Evolutionary conservation across 2,113 vertebrate species (phyloP).

Genomic region (Scatophagus argus): DNA sequence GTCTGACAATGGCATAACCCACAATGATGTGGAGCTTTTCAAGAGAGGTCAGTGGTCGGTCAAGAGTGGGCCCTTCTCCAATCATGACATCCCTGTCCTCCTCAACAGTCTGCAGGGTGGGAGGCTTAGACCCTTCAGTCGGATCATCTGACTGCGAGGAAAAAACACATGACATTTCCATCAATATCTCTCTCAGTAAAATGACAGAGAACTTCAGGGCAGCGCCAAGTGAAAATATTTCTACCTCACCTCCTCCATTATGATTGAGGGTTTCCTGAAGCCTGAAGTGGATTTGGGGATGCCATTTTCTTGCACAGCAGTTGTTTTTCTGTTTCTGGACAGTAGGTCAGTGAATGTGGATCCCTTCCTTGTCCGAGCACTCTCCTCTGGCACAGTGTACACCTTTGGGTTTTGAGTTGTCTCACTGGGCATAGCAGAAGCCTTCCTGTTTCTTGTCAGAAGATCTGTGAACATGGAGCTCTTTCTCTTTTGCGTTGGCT

Average conservation of each 20-base stretch:
- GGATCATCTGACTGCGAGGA: constrained; percentile 55
- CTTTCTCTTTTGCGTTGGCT: constrained; percentile 61
- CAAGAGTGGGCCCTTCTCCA: constrained; percentile 82
- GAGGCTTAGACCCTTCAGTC: constrained; percentile 57
- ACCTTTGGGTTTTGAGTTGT: constrained; percentile 49
- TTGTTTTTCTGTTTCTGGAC: constrained; percentile 69
- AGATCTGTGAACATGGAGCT: constrained; percentile 76
- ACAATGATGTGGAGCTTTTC: constrained; percentile 96
- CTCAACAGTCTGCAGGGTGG: constrained; percentile 76
- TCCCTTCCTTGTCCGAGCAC: constrained; percentile 61
- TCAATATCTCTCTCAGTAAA: neutral
- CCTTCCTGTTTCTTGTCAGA: constrained; percentile 73
- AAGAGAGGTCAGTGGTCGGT: constrained; percentile 90
- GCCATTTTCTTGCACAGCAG: constrained; percentile 48
- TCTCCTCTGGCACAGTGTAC: constrained; percentile 65
- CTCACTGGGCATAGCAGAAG: constrained; percentile 62
- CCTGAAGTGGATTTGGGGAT: constrained; percentile 8
- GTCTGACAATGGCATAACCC: constrained; percentile 89
- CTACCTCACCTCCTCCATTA: constrained; percentile 77
- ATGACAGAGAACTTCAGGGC: neutral
- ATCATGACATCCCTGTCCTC: constrained; percentile 82
- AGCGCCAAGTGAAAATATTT: neutral
- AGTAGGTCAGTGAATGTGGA: constrained; percentile 78
- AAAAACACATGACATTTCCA: neutral
- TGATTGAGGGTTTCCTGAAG: constrained; percentile 75